Evolutionary conservation across 2,888 invertebrate species (phyloP).

Genomic region (Spatulosminthurus flaviceps): DNA sequence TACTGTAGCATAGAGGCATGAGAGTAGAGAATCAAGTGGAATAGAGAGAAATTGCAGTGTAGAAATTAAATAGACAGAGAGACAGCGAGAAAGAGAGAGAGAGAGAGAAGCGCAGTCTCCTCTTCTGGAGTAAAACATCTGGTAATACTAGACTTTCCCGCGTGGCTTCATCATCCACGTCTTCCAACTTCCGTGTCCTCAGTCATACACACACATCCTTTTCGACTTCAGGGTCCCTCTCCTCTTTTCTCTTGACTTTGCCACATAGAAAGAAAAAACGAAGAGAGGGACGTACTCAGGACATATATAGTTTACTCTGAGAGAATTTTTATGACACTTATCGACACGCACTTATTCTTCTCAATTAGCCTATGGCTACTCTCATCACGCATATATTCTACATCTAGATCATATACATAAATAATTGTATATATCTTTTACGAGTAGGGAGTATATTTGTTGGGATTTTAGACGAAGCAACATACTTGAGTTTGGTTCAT

Average conservation of each 20-base stretch:
- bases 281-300: not conserved
- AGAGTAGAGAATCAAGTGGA: not conserved
- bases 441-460: not conserved
- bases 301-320: not conserved
- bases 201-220: conserved; percentile 28
- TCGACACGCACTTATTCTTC: conserved; percentile 13
- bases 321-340: conserved; percentile 1
- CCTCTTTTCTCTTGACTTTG: not conserved
- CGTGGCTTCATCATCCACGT: conserved; percentile 10
- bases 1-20: no score
- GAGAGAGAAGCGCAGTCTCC: conserved; percentile 25
- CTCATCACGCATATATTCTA: no score
- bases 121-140: conserved; percentile 11
- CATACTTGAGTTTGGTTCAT: not conserved
- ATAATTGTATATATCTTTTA: no score
- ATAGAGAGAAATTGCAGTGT: conserved; percentile 7
- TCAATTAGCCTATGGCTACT: no score
- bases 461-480: not conserved
- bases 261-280: not conserved
- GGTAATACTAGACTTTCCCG: conserved; percentile 26
- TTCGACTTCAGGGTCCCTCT: conserved; percentile 10
- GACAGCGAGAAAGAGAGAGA: not conserved
- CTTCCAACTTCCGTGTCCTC: conserved; percentile 27
- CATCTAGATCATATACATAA: no score
- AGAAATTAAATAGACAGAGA: not conserved